These are phyloP conservation scores for Asobara japonica DNA, from an alignment of 1,140 invertebrate genomes.

Conservation along the genomic window DNA sequence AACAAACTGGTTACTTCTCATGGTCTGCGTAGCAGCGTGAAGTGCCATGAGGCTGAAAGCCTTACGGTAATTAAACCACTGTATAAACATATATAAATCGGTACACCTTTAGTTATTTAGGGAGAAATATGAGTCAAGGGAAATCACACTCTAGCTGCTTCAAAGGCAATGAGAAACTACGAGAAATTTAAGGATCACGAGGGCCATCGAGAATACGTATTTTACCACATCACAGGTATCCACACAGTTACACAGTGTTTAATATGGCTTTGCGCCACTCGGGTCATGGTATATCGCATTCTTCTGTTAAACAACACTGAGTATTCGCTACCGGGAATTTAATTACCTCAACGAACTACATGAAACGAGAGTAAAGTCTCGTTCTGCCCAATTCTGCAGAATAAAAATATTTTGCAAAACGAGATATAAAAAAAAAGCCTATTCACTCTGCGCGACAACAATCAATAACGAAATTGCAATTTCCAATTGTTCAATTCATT, in stretches of 20 bases:
- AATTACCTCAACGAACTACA: background rate
- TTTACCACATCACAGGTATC: background rate
- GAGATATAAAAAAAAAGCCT: background rate
- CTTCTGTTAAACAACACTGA: background rate
- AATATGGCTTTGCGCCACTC: background rate
- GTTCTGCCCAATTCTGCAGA: no score
- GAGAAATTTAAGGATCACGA: background rate
- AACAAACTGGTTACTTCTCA: background rate
- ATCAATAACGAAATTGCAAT: no score
- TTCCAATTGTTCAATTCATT: no score
- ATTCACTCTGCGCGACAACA: background rate
- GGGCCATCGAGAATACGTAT: background rate
- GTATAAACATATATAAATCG: slow-evolving; percentile 16
- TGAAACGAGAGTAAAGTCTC: background rate
- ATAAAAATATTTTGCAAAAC: background rate
- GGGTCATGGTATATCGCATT: background rate
- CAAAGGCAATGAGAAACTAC: background rate
- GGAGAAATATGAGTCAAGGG: slow-evolving; percentile 3
- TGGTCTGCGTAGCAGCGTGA: background rate
- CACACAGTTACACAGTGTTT: background rate
- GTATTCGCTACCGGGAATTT: background rate
- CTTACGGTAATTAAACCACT: background rate
- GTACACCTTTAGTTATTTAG: slow-evolving; percentile 6
- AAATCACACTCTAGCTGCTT: background rate
- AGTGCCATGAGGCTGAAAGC: background rate